Evolutionary conservation across 2,797 vertebrate genomes (phyloP).

Genomic region (Fundulus diaphanus): DNA sequence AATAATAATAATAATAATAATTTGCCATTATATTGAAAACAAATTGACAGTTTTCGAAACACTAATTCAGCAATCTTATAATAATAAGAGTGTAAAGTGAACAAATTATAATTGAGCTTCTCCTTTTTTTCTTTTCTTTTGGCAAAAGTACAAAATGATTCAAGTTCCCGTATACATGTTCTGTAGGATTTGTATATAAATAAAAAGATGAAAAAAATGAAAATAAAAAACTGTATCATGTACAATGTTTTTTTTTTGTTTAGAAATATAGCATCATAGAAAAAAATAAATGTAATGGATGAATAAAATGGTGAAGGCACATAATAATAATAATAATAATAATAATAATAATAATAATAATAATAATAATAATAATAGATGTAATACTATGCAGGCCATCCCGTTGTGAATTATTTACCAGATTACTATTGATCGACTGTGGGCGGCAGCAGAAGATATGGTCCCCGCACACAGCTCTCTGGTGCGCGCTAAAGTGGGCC

Average conservation of each 20-base stretch:
- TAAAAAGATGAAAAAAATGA: background rate
- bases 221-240: background rate
- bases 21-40: background rate
- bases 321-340: constrained; percentile 2
- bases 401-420: constrained; percentile 54
- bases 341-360: constrained; percentile 4
- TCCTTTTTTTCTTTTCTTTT: background rate
- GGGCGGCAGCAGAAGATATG: constrained; percentile 11
- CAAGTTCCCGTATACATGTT: background rate
- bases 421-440: constrained; percentile 50
- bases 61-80: background rate
- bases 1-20: background rate
- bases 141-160: background rate
- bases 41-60: background rate
- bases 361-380: constrained; percentile 11
- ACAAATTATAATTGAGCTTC: background rate
- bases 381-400: constrained; percentile 7
- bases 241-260: no score
- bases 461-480: constrained; percentile 31
- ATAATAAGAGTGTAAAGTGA: background rate
- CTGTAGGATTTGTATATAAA: background rate
- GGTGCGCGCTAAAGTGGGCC: constrained; percentile 40
- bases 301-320: background rate
- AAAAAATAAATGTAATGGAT: background rate
- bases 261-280: background rate